These are phyloP conservation scores for Astropecten irregularis DNA, from an alignment of 53 echinoderm and acorn worm genomes.

Conservation along the genomic window DNA sequence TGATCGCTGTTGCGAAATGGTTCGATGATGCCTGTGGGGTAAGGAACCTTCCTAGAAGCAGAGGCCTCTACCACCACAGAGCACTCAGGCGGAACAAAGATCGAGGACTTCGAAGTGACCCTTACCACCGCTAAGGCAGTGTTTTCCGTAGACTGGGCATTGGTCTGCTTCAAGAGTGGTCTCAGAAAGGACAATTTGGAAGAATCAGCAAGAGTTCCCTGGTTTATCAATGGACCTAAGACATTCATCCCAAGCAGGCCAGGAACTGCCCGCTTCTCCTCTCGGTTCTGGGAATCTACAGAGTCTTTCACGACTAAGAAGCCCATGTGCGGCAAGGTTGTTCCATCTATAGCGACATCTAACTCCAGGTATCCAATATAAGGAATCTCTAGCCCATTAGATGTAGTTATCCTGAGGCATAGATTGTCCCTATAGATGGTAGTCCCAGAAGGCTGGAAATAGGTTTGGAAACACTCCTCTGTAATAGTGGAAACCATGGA, in stretches of 20 bases:
- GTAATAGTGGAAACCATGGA: neutral
- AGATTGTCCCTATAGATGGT: neutral
- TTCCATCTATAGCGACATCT: neutral
- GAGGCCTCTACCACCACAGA: neutral
- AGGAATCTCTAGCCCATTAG: neutral
- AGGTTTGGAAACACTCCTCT: neutral
- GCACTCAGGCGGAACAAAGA: neutral
- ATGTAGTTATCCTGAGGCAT: neutral
- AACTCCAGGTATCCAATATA: neutral
- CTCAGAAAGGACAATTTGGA: neutral
- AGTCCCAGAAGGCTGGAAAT: neutral
- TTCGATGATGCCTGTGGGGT: neutral
- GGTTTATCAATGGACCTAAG: neutral
- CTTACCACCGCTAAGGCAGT: no score
- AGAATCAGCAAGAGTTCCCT: no score
- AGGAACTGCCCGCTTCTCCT: neutral
- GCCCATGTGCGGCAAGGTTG: neutral
- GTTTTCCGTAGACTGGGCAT: no score
- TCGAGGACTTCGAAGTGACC: slow-evolving; percentile 14
- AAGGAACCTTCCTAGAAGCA: neutral
- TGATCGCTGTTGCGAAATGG: slow-evolving; percentile 8
- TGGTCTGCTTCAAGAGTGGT: neutral
- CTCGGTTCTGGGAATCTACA: neutral
- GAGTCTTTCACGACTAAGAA: neutral
- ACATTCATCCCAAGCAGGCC: neutral